A percentile compares a stretch with the other conserved stretches of the same genome.
These are phyloP conservation scores for Coreoperca whiteheadi DNA, from an alignment of 2,113 vertebrate genomes.

Conservation along the genomic window DNA sequence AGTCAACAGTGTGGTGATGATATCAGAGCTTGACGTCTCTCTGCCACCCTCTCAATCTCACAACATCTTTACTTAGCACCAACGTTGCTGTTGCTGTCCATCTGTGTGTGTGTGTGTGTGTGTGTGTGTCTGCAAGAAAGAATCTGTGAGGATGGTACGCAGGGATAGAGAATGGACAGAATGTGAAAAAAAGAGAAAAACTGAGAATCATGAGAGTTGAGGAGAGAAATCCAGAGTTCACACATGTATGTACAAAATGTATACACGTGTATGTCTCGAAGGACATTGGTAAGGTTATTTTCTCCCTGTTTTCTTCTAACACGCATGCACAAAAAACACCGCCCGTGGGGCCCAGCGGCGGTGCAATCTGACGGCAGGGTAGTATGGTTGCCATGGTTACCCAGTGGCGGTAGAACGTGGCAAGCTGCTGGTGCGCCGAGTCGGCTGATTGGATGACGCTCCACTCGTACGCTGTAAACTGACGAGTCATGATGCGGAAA, in stretches of 20 bases:
- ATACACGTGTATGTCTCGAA: slow-evolving; percentile 13
- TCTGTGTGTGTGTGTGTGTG: slow-evolving; percentile 63
- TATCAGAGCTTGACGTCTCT: slow-evolving; percentile 77
- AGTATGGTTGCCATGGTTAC: slow-evolving; percentile 85
- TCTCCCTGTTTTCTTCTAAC: slow-evolving; percentile 13
- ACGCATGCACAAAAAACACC: not conserved
- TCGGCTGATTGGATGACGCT: slow-evolving; percentile 86
- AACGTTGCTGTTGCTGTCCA: slow-evolving; percentile 51
- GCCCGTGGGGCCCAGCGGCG: slow-evolving; percentile 4
- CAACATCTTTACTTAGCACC: slow-evolving; percentile 73
- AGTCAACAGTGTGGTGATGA: slow-evolving; percentile 76
- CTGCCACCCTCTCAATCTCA: slow-evolving; percentile 75
- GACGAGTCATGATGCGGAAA: slow-evolving; percentile 96
- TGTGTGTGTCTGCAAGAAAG: slow-evolving; percentile 1
- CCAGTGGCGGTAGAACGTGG: slow-evolving; percentile 96
- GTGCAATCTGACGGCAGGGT: slow-evolving; percentile 58
- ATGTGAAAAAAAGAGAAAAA: not conserved
- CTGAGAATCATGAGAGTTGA: not conserved
- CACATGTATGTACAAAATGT: not conserved
- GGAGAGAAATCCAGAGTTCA: not conserved
- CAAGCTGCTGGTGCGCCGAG: slow-evolving; percentile 90
- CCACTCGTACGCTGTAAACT: slow-evolving; percentile 96
- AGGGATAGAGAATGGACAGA: not conserved
- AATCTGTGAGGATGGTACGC: not conserved
- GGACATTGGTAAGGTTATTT: slow-evolving; percentile 8